Evolutionary conservation across 2,797 vertebrate species (phyloP), one percentile per base, ranked within the genome.

Genomic region (Alfaro cultratus): DNA sequence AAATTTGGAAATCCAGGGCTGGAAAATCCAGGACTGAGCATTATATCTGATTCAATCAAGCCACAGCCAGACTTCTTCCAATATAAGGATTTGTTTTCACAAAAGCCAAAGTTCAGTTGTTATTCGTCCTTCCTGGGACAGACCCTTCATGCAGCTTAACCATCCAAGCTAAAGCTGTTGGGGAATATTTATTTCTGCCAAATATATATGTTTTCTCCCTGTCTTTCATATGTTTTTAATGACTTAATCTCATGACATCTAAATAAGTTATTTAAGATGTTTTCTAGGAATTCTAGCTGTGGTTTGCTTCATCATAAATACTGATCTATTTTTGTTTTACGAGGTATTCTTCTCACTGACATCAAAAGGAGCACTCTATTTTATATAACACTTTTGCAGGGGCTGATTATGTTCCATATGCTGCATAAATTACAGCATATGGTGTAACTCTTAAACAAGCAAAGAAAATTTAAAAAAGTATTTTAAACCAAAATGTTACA

Each of bases 301-400:
- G 41, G 26, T 31, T 46, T 26, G 26, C 47, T 60, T 49, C 26
- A 80, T 23, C 18, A 31, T 55, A 78, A 8, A 84, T 62, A 39
- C 26, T 34, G 41, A 21, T 26, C 16, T 15, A 51, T 51, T 81
- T 6, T 51, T 18, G 15, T n/a, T 68, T 41, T 23, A 72, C 43
- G 71, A 67, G 39, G 41, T 26, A 47, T 31, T 1, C 0, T 1
- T 13, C 11, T 57, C 5, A 31, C 34, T 6, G 4, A 21, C 39
- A 70, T 53, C 13, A 70, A 70, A 12, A 71, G 26, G 11, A 29
- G 26, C 68, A 8, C 13, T 46, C 43, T 46, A 41, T 45, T 43
- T 43, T 43, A 43, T 70, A 43, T 71, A 45, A 71, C 26, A 41
- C 26, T 41, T 46, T 46, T 29, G 2, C 26, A 10, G 3, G n/a